Evolutionary conservation across 2,113 vertebrate species (phyloP), one percentile per base, ranked within the genome.

Genomic region (Ophiodon elongatus): DNA sequence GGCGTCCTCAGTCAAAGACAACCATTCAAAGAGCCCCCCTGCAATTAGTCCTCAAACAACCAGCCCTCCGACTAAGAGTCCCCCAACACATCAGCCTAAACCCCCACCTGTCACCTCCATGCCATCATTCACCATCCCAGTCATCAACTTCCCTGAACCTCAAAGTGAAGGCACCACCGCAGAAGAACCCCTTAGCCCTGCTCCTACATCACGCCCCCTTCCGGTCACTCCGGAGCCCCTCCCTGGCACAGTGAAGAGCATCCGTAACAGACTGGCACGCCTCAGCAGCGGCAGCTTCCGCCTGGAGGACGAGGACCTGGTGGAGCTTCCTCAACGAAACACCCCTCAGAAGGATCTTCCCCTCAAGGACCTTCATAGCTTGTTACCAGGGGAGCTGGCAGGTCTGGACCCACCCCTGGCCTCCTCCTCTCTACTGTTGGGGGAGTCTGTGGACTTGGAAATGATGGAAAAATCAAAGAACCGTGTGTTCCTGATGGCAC

Each of bases 401-500:
- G 94, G 96, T 52, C 75, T 94, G 72, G 95, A 97, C 10, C 95
- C 94, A 1, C 94, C 97, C 0, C 93, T 95, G 0, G 95, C 96
- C 64, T 86, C 96, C 6, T 90, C 95, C 39, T 93, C 86, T 37
- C 93, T 93, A 5, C 92, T 95, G 62, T 88, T 97, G 23, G 93
- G 95, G 0, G 69, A 87, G 1, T 95, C 81, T 8, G 14, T 92
- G 37, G 97, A 97, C 81, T 93, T 95, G 76, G 97, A 96, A 0
- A 85, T 93, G 54, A 88, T 84, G 25, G 98, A 99, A 75, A 98
- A 96, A 91, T 96, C 95, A 3, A 98, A 96, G 84, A 99, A 96
- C 89, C 95, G 96, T 39, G 98, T 99, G 65, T 98, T 99, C 84
- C 91, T 97, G 76, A 99, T 99, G 98, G 98, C 98, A 4, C 96